phyloP scores from a whole-genome alignment of 2,888 invertebrate species.

The Synergus gifuensis region DNA sequence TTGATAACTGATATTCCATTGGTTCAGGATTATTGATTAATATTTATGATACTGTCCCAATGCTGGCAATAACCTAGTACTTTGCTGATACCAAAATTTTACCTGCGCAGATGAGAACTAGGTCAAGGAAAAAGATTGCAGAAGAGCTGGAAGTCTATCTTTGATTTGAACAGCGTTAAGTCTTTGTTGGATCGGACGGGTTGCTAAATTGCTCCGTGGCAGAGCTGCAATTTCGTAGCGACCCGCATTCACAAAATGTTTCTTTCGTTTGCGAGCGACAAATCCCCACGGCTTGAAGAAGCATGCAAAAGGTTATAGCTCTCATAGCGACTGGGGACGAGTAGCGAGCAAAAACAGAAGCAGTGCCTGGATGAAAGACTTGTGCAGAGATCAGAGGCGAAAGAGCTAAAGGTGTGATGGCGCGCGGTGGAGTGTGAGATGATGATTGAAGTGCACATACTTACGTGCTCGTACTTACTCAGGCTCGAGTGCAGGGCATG shows the following conservation, averaged over 20 bases:
- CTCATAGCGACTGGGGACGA: slow-evolving; percentile 30
- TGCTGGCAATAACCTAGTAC: no score
- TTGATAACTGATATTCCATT: no score
- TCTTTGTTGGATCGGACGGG: slow-evolving; percentile 26
- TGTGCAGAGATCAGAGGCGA: slow-evolving; percentile 68
- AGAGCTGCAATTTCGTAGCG: slow-evolving; percentile 47
- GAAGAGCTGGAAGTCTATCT: slow-evolving; percentile 10
- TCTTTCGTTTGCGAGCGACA: slow-evolving; percentile 46
- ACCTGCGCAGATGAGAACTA: not conserved
- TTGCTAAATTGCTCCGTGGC: slow-evolving; percentile 50
- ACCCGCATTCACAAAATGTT: slow-evolving; percentile 47
- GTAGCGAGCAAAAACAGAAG: slow-evolving; percentile 50
- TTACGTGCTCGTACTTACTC: slow-evolving; percentile 70
- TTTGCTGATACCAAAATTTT: not conserved
- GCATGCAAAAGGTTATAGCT: slow-evolving; percentile 41
- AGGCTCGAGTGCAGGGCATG: slow-evolving; percentile 55
- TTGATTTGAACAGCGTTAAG: slow-evolving; percentile 12
- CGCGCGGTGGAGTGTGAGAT: slow-evolving; percentile 68
- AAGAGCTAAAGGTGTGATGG: slow-evolving; percentile 69
- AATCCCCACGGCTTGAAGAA: slow-evolving; percentile 48
- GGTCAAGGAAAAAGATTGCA: slow-evolving; percentile 27
- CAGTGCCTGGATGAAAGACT: slow-evolving; percentile 66
- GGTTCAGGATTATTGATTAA: no score
- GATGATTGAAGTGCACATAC: slow-evolving; percentile 75
- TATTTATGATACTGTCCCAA: no score